These are phyloP conservation scores for Meda fulgida DNA, from an alignment of 2,797 vertebrate species.

Conservation along the genomic window DNA sequence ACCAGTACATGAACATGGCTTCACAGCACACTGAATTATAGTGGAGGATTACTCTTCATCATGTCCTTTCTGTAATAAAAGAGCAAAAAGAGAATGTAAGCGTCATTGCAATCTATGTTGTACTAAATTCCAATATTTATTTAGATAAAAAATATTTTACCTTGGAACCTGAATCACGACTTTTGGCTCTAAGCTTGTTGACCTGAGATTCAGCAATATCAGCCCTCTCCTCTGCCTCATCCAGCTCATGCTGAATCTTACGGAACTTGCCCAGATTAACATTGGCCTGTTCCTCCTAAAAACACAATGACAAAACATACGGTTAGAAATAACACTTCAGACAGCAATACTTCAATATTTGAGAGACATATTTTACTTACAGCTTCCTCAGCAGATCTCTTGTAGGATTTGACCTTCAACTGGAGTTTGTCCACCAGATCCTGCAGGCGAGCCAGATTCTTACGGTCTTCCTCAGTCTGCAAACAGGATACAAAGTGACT, in stretches of 20 bases:
- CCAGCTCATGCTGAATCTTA: conserved; percentile 86
- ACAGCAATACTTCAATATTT: not conserved
- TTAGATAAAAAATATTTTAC: conserved; percentile 58
- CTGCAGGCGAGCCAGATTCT: conserved; percentile 75
- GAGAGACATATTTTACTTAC: conserved; percentile 58
- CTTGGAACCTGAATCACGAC: conserved; percentile 80
- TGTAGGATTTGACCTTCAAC: conserved; percentile 76
- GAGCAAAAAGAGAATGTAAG: not conserved
- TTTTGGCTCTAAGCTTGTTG: conserved; percentile 85
- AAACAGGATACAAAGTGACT: not conserved
- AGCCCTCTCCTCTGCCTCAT: conserved; percentile 86
- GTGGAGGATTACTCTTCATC: conserved; percentile 55
- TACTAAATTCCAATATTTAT: not conserved
- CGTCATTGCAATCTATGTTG: not conserved
- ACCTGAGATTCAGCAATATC: conserved; percentile 88
- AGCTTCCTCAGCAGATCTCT: conserved; percentile 72
- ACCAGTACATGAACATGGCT: not conserved
- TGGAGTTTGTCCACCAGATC: conserved; percentile 79
- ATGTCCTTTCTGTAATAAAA: conserved; percentile 56
- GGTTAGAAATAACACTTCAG: not conserved
- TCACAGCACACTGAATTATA: not conserved
- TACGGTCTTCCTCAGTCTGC: conserved; percentile 77
- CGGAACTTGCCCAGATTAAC: conserved; percentile 82
- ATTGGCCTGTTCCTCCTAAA: conserved; percentile 85
- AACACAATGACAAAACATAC: not conserved